Conservation (phyloP, 2,113 vertebrate genomes). For the Pimephales promelas region DNA sequence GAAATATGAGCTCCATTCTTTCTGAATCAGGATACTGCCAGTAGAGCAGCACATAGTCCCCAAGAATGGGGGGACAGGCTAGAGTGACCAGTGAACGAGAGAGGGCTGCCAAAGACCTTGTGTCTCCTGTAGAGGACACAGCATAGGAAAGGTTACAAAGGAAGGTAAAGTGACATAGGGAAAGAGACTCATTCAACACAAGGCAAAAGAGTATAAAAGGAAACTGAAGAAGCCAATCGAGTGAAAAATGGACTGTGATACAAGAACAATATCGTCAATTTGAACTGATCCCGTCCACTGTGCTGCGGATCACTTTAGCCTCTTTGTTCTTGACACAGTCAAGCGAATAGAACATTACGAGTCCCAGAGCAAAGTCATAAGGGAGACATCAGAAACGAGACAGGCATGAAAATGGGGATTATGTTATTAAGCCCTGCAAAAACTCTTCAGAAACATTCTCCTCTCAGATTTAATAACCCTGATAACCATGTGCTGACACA, state of each 20-base stretch:
- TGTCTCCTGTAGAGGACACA: constrained; percentile 44
- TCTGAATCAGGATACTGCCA: constrained; percentile 59
- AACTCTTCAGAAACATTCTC: constrained; percentile 57
- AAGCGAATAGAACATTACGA: constrained; percentile 16
- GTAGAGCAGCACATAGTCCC: constrained; percentile 69
- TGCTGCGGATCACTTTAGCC: constrained; percentile 18
- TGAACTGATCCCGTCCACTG: constrained; percentile 17
- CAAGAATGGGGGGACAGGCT: constrained; percentile 58
- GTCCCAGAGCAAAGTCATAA: constrained; percentile 17
- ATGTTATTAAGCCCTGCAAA: constrained; percentile 63
- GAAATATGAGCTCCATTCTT: constrained; percentile 39
- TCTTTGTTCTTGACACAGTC: constrained; percentile 36
- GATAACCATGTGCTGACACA: constrained; percentile 1
- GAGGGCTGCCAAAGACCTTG: constrained; percentile 53
- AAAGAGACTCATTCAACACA: neutral
- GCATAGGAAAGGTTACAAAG: constrained; percentile 19
- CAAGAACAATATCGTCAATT: constrained; percentile 11
- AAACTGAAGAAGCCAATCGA: constrained; percentile 19
- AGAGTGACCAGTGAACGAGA: constrained; percentile 54
- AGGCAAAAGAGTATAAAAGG: constrained; percentile 2
- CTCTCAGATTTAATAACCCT: constrained; percentile 23
- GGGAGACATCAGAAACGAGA: constrained; percentile 40
- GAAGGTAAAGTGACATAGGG: neutral
- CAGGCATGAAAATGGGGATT: constrained; percentile 69
- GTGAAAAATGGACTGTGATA: constrained; percentile 42